phyloP scores from a whole-genome alignment of 2,113 vertebrate species.

The Lonchura striata region DNA sequence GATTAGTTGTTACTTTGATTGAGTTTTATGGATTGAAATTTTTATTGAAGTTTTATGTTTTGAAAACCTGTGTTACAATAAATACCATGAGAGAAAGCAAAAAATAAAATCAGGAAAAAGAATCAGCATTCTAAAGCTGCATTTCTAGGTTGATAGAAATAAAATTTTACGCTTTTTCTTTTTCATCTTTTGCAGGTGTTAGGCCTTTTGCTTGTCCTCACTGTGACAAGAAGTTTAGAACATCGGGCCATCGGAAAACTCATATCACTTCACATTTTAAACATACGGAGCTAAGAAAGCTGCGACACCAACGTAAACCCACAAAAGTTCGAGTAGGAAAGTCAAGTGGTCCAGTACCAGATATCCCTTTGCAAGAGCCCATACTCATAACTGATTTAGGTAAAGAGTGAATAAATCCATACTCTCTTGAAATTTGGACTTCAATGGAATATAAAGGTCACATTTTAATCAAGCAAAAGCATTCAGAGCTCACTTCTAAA shows the following conservation, averaged over 20 bases:
- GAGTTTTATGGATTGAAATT: background rate
- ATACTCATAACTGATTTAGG: conserved; percentile 97
- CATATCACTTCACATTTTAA: conserved; percentile 97
- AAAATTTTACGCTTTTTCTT: background rate
- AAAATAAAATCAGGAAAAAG: background rate
- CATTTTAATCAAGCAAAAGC: background rate
- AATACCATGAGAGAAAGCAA: background rate
- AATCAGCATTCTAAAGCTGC: background rate
- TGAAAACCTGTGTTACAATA: background rate
- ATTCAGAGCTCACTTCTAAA: background rate
- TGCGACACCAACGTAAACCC: conserved; percentile 89
- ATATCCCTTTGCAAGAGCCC: conserved; percentile 95
- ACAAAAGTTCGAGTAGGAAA: conserved; percentile 86
- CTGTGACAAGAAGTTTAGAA: conserved; percentile 97
- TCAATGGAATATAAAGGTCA: background rate
- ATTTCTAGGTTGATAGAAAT: background rate
- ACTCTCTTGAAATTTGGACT: background rate
- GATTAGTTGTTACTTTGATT: background rate
- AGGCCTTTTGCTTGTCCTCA: conserved; percentile 96
- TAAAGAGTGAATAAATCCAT: conserved; percentile 41
- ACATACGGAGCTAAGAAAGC: conserved; percentile 87
- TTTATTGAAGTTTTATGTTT: background rate
- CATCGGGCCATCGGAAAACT: conserved; percentile 95
- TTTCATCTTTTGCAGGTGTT: conserved; percentile 76
- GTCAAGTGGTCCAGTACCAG: conserved; percentile 82